Base-by-base conservation (phyloP, 2,797 vertebrate genomes). In the Fratercula arctica region DNA sequence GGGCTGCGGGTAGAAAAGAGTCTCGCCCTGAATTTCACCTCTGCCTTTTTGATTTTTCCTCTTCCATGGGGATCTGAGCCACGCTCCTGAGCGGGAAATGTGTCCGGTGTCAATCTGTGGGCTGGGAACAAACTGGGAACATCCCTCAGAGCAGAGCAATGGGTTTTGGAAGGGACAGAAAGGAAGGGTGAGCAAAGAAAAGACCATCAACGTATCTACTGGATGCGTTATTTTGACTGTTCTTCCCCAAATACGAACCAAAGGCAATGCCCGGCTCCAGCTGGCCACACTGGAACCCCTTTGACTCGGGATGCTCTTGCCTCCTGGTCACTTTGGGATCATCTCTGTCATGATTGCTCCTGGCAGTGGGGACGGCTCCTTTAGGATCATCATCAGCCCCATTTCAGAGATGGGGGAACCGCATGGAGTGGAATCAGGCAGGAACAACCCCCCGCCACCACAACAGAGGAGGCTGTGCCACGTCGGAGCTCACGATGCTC, bases 401-500 rank as follows among this genome's bases (percentile, higher is more conserved):
- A 3, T 60, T 88, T 67, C 46, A 20, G 33, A 48, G 50, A 2
- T 3, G 59, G 24, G 57, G 5, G 77, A 80, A 76, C 43, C 5
- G 37, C 93, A 26, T 1, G 0, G 37, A 21, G 7, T 23, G 14
- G 5, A 4, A 6, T 8, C 31, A 20, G 57, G 46, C 64, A 6
- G 59, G n/a, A 77, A 18, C 1, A 33, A 67, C 50, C 5, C 51
- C 16, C 25, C 39, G 19, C 53, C 16, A 0, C 0, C 25, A 3
- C 0, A 6, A 7, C 31, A 18, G 39, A 48, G 24, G 33, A 28
- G 28, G 37, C 39, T 5, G 19, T 0, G 13, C 45, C 61, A 6
- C 0, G 0, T 11, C 3, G 0, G 31, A 56, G 87, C 60, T 11
- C 23, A 3, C 0, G 5, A 3, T 15, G 57, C 33, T 43, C 57